Evolutionary conservation across 1,140 invertebrate species (phyloP), one percentile per base, ranked within the genome.

Genomic region (Choristoneura fumiferana): DNA sequence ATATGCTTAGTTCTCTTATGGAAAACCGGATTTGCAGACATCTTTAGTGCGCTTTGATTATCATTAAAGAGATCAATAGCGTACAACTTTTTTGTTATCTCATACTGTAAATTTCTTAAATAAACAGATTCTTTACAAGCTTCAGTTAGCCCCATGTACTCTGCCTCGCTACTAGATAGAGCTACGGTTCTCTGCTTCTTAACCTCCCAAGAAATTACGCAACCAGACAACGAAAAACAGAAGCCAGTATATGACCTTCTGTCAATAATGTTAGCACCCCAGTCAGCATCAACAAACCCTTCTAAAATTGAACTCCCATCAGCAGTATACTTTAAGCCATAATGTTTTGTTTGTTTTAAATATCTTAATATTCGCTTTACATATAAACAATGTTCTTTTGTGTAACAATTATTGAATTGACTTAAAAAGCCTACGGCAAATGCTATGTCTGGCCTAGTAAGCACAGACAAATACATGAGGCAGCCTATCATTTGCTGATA

Each of bases 261-360:
- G 14, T 45, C 40, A 6, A 45, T 15, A 45, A 15, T 13, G 13
- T 45, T 17, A 45, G 4, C 4, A 13, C 2, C 40, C 40, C 40
- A 45, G 14, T 45, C 40, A 4, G 40, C 40, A 45, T 45, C 40
- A 9, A 45, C 40, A 14, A 13, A 45, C 1, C 40, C 40, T 45
- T 4, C 10, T 45, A 45, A 6, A 2, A 6, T 2, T 4, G 15
- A 17, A 14, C 6, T 29, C 6, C 22, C 22, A 29, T 29, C 6
- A 3, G 2, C 6, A 29, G 2, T 3, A 29, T 29, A 29, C 6
- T 29, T 29, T 29, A 29, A 3, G 6, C 22, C 22, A 29, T 3
- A 29, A 3, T 2, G 6, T 6, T 29, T 29, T 29, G 22, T 29
- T 29, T 29, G 2, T 6, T 29, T 29, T 29, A 29, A 29, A 29